These are phyloP conservation scores for Mercenaria mercenaria DNA, from an alignment of 1,140 invertebrate genomes.

Conservation along the genomic window DNA sequence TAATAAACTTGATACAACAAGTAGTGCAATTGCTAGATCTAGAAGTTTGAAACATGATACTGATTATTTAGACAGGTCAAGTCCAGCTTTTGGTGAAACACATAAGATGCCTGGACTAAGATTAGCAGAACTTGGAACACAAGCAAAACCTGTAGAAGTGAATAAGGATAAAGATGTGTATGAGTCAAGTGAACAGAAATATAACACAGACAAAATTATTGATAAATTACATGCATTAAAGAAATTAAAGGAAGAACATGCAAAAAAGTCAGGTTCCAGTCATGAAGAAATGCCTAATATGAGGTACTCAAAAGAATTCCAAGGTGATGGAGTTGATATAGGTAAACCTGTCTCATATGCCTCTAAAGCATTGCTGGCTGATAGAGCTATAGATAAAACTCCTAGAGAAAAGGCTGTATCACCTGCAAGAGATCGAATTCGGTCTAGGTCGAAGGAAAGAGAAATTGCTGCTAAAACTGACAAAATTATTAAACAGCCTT, in stretches of 20 bases:
- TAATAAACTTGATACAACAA: conserved; percentile 52
- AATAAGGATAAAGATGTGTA: background rate
- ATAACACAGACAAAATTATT: conserved; percentile 52
- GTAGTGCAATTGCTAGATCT: conserved; percentile 63
- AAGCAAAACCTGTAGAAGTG: background rate
- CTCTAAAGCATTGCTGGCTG: conserved; percentile 35
- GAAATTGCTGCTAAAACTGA: background rate
- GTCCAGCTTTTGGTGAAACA: background rate
- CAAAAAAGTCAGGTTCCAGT: background rate
- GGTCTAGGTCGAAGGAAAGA: conserved; percentile 28
- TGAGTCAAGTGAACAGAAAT: conserved; percentile 43
- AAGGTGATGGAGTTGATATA: background rate
- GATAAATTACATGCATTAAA: conserved; percentile 57
- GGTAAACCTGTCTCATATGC: conserved; percentile 9
- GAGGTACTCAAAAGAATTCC: conserved; percentile 13
- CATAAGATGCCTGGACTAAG: conserved; percentile 31
- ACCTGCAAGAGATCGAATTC: conserved; percentile 26
- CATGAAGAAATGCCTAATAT: background rate
- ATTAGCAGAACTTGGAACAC: conserved; percentile 47
- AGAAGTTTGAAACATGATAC: conserved; percentile 67
- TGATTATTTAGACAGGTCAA: conserved; percentile 6
- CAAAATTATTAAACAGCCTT: conserved; percentile 1
- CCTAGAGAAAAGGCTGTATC: background rate
- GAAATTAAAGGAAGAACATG: conserved; percentile 41
- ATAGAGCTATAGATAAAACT: conserved; percentile 31